Evolutionary conservation across 2,888 invertebrate genomes (phyloP).

Genomic region (Dolichomitus sp.): DNA sequence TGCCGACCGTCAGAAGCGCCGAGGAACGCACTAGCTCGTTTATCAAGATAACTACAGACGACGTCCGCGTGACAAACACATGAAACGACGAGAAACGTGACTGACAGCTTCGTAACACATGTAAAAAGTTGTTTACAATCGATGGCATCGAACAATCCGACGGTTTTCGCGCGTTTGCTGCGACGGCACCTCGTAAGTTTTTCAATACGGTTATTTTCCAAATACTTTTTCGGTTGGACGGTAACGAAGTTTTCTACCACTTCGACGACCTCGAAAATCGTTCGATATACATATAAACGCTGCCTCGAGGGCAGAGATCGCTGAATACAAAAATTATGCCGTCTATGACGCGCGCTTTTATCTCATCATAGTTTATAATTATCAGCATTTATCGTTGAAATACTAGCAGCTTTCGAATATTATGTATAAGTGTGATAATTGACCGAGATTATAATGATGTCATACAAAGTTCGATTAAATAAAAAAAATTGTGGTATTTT

Average conservation of each 20-base stretch:
- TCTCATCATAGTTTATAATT: neutral
- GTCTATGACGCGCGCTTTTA: constrained; percentile 9
- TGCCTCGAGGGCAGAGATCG: constrained; percentile 10
- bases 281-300: neutral
- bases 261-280: neutral
- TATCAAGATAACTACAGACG: constrained; percentile 5
- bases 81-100: neutral
- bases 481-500: neutral
- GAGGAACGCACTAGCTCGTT: neutral
- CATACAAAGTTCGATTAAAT: neutral
- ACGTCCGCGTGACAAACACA: constrained; percentile 13
- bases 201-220: neutral
- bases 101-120: constrained; percentile 16
- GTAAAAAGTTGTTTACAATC: neutral
- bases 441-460: neutral
- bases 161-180: neutral
- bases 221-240: neutral
- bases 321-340: neutral
- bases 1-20: neutral
- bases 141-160: constrained; percentile 31
- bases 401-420: neutral
- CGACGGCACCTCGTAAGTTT: constrained; percentile 23
- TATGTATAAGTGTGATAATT: neutral
- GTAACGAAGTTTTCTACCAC: constrained; percentile 7
- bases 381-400: neutral